Base-by-base conservation (phyloP, 2,797 vertebrate genomes). In the Urosaurus nigricauda region DNA sequence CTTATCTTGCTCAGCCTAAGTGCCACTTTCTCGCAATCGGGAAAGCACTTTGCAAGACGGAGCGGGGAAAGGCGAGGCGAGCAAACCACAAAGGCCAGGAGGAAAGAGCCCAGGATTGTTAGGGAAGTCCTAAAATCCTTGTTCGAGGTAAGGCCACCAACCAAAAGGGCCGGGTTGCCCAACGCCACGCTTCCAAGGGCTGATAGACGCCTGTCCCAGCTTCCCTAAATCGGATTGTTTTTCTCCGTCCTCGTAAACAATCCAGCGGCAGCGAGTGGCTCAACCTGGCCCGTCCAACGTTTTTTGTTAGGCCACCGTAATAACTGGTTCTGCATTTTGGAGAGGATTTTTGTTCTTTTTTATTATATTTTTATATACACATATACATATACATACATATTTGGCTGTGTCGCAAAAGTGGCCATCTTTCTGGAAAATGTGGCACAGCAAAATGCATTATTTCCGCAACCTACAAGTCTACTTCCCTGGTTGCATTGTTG, bases 291-390 rank as follows among this genome's bases (percentile, higher is more conserved):
- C 5, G 43, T 43, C 43, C 77, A 40, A 56, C 26, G 4, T 79
- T 80, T 56, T 71, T 56, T 56, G 70, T 80, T 40, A 80, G 85
- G 53, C 35, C 47, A 56, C 77, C 4, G 24, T 63, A 70, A 71
- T 26, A 79, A 56, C 77, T 56, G 51, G 78, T 87, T 87, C 77
- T 70, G 85, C n/a, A 32, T 87, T 80, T 86, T 68, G 16, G 47
- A 71, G 58, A 35, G 74, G 47, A 47, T 47, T 47, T 47, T 47
- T 47, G 47, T 47, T 47, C 47, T 47, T 47, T 47, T 47, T 47
- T n/a, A n/a, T n/a, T n/a, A n/a, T n/a, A n/a, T n/a, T n/a, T n/a
- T n/a, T 51, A 51, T 51, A 51, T 51, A 51, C 1, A 51, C 8
- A 51, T 7, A 51, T 7, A 51, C 8, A 51, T 7, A 51, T 7